These are phyloP conservation scores for Saimiri boliviensis DNA, from an alignment of 2,113 vertebrate genomes.

Conservation along the genomic window DNA sequence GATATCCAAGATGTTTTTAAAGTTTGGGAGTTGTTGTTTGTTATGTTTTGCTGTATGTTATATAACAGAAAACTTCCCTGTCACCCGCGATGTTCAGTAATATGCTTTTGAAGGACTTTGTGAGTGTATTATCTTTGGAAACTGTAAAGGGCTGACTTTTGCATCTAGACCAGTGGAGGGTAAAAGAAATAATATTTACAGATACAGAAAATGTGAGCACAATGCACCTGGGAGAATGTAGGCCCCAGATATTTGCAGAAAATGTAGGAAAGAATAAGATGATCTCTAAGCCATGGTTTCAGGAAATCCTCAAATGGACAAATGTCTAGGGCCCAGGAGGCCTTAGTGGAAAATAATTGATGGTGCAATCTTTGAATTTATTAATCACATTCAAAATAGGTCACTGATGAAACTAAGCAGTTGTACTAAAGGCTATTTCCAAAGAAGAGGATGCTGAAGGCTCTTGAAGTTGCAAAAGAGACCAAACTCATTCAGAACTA, in stretches of 20 bases:
- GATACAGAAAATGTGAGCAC: not conserved
- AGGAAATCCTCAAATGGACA: not conserved
- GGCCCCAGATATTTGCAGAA: not conserved
- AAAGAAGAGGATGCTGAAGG: not conserved
- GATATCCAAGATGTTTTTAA: not conserved
- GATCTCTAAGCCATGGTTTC: not conserved
- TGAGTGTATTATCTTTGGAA: not conserved
- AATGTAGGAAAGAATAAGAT: not conserved
- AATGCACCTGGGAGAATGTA: not conserved
- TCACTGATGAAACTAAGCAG: not conserved
- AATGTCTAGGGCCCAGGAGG: not conserved
- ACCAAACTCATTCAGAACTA: not conserved
- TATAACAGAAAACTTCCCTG: not conserved
- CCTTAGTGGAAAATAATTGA: not conserved
- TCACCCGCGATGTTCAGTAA: not conserved
- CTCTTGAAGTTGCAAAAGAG: not conserved
- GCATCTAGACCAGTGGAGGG: not conserved
- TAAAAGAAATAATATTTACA: not conserved
- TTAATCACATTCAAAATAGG: not conserved
- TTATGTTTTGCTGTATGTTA: not conserved
- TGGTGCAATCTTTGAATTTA: not conserved
- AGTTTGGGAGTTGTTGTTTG: not conserved
- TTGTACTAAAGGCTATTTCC: not conserved
- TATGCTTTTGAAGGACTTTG: not conserved
- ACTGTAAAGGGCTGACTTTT: not conserved